Evolutionary conservation across 2,888 invertebrate species (phyloP).

Genomic region (Eupithecia pulchellata): DNA sequence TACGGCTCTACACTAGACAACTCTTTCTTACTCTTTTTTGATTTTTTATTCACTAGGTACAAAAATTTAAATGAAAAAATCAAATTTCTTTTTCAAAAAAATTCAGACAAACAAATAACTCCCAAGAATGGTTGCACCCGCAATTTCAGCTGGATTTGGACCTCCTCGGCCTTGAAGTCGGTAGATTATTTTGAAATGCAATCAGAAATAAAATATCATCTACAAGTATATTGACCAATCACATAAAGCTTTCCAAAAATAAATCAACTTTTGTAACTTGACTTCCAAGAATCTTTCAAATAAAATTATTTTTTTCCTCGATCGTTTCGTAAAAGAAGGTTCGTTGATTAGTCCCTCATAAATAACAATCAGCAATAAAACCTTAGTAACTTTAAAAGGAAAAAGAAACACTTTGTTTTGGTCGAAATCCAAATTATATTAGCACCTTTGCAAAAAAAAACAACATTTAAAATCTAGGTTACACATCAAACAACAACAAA

Average conservation of each 20-base stretch:
- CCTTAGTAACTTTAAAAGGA: conserved; percentile 24
- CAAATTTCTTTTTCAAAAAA: too few species aligned
- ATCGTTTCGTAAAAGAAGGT: conserved; percentile 39
- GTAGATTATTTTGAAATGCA: too few species aligned
- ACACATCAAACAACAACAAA: neutral
- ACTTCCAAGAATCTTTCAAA: neutral
- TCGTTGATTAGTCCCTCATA: conserved; percentile 28
- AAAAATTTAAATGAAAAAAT: too few species aligned
- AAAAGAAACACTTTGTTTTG: conserved; percentile 37
- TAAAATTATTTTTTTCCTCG: conserved; percentile 33
- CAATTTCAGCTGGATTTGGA: neutral
- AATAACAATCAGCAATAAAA: conserved; percentile 28
- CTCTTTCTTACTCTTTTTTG: too few species aligned
- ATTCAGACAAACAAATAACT: too few species aligned
- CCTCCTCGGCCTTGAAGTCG: neutral
- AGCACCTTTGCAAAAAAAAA: conserved; percentile 31
- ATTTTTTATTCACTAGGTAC: too few species aligned
- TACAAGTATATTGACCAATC: neutral
- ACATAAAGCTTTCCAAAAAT: conserved; percentile 1
- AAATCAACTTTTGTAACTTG: neutral
- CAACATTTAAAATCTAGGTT: conserved; percentile 5
- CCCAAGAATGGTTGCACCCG: too few species aligned
- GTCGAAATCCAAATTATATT: conserved; percentile 28
- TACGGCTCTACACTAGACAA: too few species aligned
- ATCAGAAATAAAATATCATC: neutral